Conservation (phyloP, 2,113 vertebrate species). For the Sebastes schlegelii region DNA sequence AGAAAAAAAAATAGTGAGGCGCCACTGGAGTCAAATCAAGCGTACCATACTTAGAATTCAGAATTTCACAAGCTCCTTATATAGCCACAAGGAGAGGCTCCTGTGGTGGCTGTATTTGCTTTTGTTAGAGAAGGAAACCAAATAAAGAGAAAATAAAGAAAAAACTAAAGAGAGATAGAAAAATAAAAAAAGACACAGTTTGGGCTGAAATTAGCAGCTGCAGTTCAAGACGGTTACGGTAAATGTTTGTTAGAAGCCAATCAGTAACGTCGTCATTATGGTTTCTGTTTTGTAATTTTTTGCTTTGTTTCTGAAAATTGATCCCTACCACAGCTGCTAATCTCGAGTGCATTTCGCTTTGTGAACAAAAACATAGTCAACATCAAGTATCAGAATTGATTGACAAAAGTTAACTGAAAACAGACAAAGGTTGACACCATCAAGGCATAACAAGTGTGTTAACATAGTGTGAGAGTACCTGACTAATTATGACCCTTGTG, state of each 20-base stretch:
- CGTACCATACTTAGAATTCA: slow-evolving; percentile 78
- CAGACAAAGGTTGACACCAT: slow-evolving; percentile 83
- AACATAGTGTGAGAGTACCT: slow-evolving; percentile 64
- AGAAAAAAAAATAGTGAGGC: slow-evolving; percentile 64
- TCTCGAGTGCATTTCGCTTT: slow-evolving; percentile 82
- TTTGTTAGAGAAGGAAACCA: slow-evolving; percentile 77
- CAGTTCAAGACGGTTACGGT: slow-evolving; percentile 66
- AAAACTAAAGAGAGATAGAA: slow-evolving; percentile 81
- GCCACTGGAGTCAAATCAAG: slow-evolving; percentile 81
- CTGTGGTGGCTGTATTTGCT: slow-evolving; percentile 77
- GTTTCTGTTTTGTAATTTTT: not conserved
- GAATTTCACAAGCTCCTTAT: slow-evolving; percentile 77
- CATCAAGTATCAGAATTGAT: slow-evolving; percentile 83
- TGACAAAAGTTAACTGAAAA: slow-evolving; percentile 83
- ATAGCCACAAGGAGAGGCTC: slow-evolving; percentile 78
- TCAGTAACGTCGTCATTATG: slow-evolving; percentile 9
- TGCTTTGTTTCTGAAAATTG: not conserved
- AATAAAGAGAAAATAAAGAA: slow-evolving; percentile 77
- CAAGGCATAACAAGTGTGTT: slow-evolving; percentile 77
- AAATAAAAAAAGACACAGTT: slow-evolving; percentile 80
- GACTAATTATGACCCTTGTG: slow-evolving; percentile 61
- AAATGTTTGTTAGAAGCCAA: slow-evolving; percentile 41
- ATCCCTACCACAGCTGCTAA: slow-evolving; percentile 85
- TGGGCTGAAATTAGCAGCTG: slow-evolving; percentile 86
- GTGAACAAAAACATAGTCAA: slow-evolving; percentile 85